phyloP scores from a whole-genome alignment of 1,140 invertebrate genomes.

The Amphibalanus amphitrite region DNA sequence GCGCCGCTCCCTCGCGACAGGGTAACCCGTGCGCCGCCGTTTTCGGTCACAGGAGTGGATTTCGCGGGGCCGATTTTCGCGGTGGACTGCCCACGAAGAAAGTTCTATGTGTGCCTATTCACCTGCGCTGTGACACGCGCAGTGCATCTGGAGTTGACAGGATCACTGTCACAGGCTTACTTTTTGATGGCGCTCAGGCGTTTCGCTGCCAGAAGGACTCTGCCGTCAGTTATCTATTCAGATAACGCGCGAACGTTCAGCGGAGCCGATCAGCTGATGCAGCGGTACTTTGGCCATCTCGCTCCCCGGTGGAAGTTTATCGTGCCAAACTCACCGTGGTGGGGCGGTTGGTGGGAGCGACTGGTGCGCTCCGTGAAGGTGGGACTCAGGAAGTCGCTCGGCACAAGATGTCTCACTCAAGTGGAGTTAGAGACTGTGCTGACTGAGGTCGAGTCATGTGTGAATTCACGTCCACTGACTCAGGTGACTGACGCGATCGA shows the following conservation, averaged over 20 bases:
- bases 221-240: slow-evolving; percentile 7
- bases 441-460: not conserved
- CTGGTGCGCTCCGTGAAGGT: slow-evolving; percentile 12
- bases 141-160: slow-evolving; percentile 11
- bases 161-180: not conserved
- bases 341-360: slow-evolving; percentile 15
- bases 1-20: slow-evolving; percentile 3
- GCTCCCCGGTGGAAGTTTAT: slow-evolving; percentile 15
- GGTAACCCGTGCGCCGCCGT: slow-evolving; percentile 8
- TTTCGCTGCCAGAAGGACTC: slow-evolving; percentile 8
- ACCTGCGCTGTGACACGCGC: slow-evolving; percentile 9
- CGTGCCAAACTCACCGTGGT: slow-evolving; percentile 12
- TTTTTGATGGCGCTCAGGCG: slow-evolving; percentile 9
- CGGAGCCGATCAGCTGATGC: slow-evolving; percentile 4
- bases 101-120: not conserved
- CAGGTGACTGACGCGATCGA: not conserved
- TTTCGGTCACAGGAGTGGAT: slow-evolving; percentile 10
- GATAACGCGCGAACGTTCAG: slow-evolving; percentile 13
- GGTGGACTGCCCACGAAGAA: not conserved
- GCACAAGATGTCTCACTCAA: slow-evolving; percentile 5
- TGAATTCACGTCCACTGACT: not conserved
- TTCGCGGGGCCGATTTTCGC: slow-evolving; percentile 8
- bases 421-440: slow-evolving; percentile 7
- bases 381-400: slow-evolving; percentile 10
- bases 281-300: slow-evolving; percentile 3